These are phyloP conservation scores for Prunella fulvescens DNA, from an alignment of 2,113 vertebrate genomes.

Conservation along the genomic window DNA sequence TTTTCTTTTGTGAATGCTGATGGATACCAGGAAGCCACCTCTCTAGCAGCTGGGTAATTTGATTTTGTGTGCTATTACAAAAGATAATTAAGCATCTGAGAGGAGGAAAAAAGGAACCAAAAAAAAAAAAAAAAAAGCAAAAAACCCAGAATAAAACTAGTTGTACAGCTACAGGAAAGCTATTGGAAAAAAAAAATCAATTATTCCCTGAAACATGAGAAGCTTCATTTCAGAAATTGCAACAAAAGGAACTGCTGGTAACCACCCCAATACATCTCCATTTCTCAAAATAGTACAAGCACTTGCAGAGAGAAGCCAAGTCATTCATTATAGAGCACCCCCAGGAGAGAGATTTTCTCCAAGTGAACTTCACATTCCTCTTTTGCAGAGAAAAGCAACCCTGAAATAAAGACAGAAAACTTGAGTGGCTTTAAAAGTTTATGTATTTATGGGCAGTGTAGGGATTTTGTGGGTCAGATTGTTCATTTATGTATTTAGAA, in stretches of 20 bases:
- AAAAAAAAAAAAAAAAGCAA: neutral
- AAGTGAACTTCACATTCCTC: slow-evolving; percentile 37
- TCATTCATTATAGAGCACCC: slow-evolving; percentile 67
- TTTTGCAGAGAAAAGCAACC: slow-evolving; percentile 63
- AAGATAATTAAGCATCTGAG: slow-evolving; percentile 59
- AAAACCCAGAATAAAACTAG: slow-evolving; percentile 39
- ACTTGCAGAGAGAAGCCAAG: slow-evolving; percentile 56
- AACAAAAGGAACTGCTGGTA: slow-evolving; percentile 64
- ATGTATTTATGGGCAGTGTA: neutral
- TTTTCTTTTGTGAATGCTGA: neutral
- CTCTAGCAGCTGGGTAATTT: neutral
- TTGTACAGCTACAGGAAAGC: slow-evolving; percentile 45
- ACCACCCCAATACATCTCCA: slow-evolving; percentile 49
- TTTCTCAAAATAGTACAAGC: slow-evolving; percentile 69
- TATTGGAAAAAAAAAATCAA: slow-evolving; percentile 35
- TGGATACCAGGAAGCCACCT: neutral
- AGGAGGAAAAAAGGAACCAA: neutral
- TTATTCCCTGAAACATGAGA: slow-evolving; percentile 60
- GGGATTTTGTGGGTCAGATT: neutral
- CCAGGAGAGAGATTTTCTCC: slow-evolving; percentile 63
- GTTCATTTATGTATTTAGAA: neutral
- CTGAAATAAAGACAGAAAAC: slow-evolving; percentile 42
- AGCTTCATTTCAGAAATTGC: slow-evolving; percentile 64
- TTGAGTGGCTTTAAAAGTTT: neutral
- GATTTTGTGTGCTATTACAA: neutral